Evolutionary conservation across 1,140 invertebrate species (phyloP), one percentile per base, ranked within the genome.

Genomic region (Drosophila pallidifrons): DNA sequence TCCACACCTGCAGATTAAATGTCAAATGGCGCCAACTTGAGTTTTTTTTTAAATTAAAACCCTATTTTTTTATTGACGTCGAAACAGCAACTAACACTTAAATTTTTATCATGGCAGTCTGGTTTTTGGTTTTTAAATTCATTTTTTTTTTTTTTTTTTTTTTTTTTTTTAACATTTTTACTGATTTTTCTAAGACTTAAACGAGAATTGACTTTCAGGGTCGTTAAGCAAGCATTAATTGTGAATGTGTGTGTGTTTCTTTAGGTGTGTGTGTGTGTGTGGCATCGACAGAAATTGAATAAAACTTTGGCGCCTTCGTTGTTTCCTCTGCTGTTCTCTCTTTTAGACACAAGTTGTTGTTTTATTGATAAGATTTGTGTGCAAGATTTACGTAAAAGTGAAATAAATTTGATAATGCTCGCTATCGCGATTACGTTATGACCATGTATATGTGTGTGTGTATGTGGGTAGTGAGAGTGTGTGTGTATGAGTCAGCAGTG

Each of bases 181-280:
- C 3, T 65, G 47, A 54, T 55, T 54, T 65, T 35, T 51, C 15
- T 51, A 11, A 15, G 25, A 13, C 25, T 52, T 30, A 76, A 76
- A 72, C 74, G 49, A 76, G 74, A 76, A 76, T 76, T 72, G 69
- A 13, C 8, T 55, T 66, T 76, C 74, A 76, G 55, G 74, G 74
- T 72, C 74, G 68, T 13, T 61, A 60, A 71, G 59, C 51, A 59
- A 65, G 20, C 46, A 13, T 47, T 47, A 47, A 38, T 38, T 46
- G 5, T 65, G 30, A 15, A 0, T 54, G 11, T 25, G 49, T 45
- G 46, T 35, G 11, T 60, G 25, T 51, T 20, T 20, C 20, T 20
- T 20, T 20, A 20, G 20, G 46, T 32, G 32, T 64, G 5, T 52
- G 32, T 51, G 1, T 13, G 10, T 35, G 16, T 57, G 30, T 58